Conservation (phyloP, 2,888 invertebrate genomes). For the Cheilosia impressa region DNA sequence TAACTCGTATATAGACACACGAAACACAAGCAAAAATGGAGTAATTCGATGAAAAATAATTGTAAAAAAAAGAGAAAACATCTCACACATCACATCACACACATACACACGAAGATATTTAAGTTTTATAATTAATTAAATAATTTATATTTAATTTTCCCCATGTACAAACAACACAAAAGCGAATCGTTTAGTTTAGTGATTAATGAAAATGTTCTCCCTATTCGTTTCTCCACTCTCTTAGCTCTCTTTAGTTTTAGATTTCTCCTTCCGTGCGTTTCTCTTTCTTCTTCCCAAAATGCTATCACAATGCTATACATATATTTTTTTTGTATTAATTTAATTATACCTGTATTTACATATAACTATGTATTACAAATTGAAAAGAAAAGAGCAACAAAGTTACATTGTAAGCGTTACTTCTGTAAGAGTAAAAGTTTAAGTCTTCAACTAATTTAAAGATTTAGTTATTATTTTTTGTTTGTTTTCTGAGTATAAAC, state of each 20-base stretch:
- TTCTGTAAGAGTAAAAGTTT: conserved; percentile 65
- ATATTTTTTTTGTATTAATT: conserved; percentile 71
- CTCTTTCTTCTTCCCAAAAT: conserved; percentile 45
- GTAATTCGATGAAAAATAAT: conserved; percentile 59
- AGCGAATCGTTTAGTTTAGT: conserved; percentile 69
- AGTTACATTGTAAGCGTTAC: conserved; percentile 72
- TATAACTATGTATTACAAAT: conserved; percentile 47
- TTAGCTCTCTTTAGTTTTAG: conserved; percentile 50
- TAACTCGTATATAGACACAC: conserved; percentile 55
- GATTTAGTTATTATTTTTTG: conserved; percentile 28
- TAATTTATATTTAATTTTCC: conserved; percentile 61
- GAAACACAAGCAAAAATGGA: conserved; percentile 53
- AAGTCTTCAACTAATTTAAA: conserved; percentile 55
- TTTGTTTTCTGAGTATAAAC: conserved; percentile 33
- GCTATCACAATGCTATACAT: conserved; percentile 57
- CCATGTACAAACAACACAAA: conserved; percentile 68
- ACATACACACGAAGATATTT: conserved; percentile 42
- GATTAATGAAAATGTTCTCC: conserved; percentile 47
- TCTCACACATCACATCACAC: conserved; percentile 40
- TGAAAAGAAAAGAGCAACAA: conserved; percentile 52
- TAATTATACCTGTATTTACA: conserved; percentile 67
- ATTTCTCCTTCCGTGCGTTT: conserved; percentile 46
- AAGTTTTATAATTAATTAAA: conserved; percentile 65
- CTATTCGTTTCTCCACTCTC: background rate
- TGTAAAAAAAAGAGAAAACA: conserved; percentile 53